phyloP scores from a whole-genome alignment of 2,113 vertebrate genomes.

The Fukomys damarensis region DNA sequence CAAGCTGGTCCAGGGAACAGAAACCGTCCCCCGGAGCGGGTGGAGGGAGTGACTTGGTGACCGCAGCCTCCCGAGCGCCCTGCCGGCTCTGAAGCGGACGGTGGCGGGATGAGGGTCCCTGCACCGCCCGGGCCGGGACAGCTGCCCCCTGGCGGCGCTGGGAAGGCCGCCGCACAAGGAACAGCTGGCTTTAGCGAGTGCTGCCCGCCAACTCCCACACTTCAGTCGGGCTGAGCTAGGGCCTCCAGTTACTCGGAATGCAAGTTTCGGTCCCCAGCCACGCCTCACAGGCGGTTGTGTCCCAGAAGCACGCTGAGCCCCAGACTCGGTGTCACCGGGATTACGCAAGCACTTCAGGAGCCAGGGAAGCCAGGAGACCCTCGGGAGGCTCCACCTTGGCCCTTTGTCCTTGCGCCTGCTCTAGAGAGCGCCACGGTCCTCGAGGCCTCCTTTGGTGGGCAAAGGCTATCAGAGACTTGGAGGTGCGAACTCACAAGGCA shows the following conservation, averaged over 20 bases:
- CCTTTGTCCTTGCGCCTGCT: not conserved
- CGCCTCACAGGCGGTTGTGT: not conserved
- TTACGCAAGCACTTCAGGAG: not conserved
- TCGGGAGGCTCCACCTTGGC: not conserved
- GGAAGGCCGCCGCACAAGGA: not conserved
- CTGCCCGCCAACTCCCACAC: accelerated
- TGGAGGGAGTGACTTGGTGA: accelerated
- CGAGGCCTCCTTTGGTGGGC: not conserved
- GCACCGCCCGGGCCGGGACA: not conserved
- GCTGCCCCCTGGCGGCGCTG: slow-evolving; percentile 71
- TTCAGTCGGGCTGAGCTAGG: not conserved
- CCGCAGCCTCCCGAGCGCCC: accelerated
- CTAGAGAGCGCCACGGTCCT: not conserved
- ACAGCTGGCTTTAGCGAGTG: accelerated
- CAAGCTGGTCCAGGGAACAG: not conserved
- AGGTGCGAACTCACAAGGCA: too few relatives aligned
- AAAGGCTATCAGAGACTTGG: not conserved
- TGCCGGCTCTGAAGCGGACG: not conserved
- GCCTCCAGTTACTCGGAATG: too few relatives aligned
- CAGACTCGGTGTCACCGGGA: not conserved
- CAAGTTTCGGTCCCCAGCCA: not conserved
- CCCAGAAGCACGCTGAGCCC: not conserved
- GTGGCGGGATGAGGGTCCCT: accelerated
- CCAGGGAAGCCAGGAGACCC: not conserved
- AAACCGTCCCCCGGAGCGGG: not conserved